These are phyloP conservation scores for Batillaria attramentaria DNA, from an alignment of 1,140 invertebrate genomes.

Conservation along the genomic window DNA sequence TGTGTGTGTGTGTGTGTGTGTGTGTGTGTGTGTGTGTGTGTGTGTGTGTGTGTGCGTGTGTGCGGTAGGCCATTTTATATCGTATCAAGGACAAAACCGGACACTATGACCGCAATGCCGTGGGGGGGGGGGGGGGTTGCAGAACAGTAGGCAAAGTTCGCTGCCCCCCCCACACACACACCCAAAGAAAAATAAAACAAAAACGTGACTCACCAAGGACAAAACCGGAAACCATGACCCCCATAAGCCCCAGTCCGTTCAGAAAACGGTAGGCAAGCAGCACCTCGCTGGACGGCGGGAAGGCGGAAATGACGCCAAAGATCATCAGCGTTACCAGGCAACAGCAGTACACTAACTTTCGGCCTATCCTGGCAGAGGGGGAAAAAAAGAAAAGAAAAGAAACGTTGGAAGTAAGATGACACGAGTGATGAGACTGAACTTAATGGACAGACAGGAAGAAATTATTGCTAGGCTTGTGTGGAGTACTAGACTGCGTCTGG, in stretches of 20 bases:
- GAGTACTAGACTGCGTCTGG: too few relatives aligned
- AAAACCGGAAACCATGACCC: slow-evolving; percentile 25
- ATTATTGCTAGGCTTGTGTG: not conserved
- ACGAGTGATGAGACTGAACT: not conserved
- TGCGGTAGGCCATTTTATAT: too few relatives aligned
- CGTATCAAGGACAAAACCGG: too few relatives aligned
- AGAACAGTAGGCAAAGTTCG: too few relatives aligned
- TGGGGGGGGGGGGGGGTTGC: too few relatives aligned
- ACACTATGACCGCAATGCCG: too few relatives aligned
- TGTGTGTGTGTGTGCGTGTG: too few relatives aligned
- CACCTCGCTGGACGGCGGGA: slow-evolving; percentile 20
- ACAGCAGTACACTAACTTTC: slow-evolving; percentile 16
- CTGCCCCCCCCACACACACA: not conserved
- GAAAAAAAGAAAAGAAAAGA: not conserved
- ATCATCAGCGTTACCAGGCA: slow-evolving; percentile 17
- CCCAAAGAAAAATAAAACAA: too few relatives aligned
- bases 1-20: too few relatives aligned
- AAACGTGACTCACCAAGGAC: slow-evolving; percentile 27
- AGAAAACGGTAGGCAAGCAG: slow-evolving; percentile 25
- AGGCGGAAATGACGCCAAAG: slow-evolving; percentile 24
- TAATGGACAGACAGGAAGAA: not conserved
- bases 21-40: too few relatives aligned
- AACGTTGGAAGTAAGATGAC: not conserved
- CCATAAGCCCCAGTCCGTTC: slow-evolving; percentile 21
- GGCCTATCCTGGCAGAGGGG: slow-evolving; percentile 5